Conservation (phyloP, 2,113 vertebrate genomes). For the Cyprinodon brontotheroides region DNA sequence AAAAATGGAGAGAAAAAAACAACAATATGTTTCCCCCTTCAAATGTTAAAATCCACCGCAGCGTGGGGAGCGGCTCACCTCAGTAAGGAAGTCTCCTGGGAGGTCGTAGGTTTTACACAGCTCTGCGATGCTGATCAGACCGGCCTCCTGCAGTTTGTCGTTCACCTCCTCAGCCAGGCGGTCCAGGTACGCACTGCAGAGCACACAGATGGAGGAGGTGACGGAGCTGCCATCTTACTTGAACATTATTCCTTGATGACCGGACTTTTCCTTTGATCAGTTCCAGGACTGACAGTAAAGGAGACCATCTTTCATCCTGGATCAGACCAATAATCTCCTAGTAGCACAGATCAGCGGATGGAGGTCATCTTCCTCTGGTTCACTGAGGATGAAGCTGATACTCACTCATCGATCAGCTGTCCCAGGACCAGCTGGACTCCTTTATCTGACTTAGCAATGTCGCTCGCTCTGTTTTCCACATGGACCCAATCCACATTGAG, state of each 20-base stretch:
- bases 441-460: conserved; percentile 88
- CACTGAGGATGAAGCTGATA: conserved; percentile 22
- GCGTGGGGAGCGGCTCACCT: conserved; percentile 78
- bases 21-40: background rate
- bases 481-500: conserved; percentile 94
- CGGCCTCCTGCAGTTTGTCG: conserved; percentile 94
- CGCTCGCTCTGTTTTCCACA: conserved; percentile 89
- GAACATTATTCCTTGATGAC: too few species aligned
- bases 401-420: conserved; percentile 95
- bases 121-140: conserved; percentile 90
- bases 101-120: conserved; percentile 94
- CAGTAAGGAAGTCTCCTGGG: conserved; percentile 91
- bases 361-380: background rate
- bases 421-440: conserved; percentile 88
- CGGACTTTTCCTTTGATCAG: too few species aligned
- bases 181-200: conserved; percentile 86
- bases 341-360: background rate
- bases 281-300: background rate
- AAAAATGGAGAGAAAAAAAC: background rate
- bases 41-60: background rate
- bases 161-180: conserved; percentile 94
- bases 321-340: background rate
- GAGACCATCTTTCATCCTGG: too few species aligned
- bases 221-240: background rate
- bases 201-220: background rate